Percentiles rank a stretch among this genome's conserved stretches.
phyloP scores from a whole-genome alignment of 2,113 vertebrate species.

The Holacanthus passer region DNA sequence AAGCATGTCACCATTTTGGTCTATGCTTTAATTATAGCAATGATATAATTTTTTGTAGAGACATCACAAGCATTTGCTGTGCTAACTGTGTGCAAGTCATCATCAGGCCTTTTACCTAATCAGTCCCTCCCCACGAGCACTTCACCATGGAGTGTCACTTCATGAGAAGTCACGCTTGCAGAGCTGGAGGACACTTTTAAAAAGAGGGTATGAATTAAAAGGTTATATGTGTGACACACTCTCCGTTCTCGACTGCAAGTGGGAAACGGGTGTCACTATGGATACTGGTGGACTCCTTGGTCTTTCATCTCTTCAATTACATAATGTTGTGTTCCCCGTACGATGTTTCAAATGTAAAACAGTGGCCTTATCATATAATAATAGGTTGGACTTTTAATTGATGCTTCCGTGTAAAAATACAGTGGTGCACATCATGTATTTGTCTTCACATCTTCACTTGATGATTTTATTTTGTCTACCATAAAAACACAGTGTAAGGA shows the following conservation, averaged over 20 bases:
- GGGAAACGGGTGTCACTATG: conserved; percentile 2
- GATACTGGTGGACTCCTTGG: not conserved
- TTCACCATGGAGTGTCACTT: conserved; percentile 21
- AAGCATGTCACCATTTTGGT: too few relatives aligned
- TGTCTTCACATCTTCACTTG: not conserved
- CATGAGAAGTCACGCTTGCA: conserved; percentile 9
- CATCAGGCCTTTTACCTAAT: conserved; percentile 6
- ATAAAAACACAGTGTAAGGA: not conserved
- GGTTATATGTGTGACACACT: conserved; percentile 3
- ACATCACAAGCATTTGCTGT: too few relatives aligned
- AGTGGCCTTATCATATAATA: not conserved
- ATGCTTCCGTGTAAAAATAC: not conserved
- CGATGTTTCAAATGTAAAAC: not conserved
- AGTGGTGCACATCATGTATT: not conserved
- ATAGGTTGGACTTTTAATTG: not conserved
- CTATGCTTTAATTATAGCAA: too few relatives aligned
- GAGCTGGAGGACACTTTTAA: conserved; percentile 1
- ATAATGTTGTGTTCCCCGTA: not conserved
- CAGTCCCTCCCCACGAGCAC: not conserved
- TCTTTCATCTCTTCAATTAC: not conserved
- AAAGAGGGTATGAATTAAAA: conserved; percentile 14
- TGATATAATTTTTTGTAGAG: too few relatives aligned
- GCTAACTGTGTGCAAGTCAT: not conserved
- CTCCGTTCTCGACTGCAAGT: not conserved
- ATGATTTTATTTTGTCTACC: not conserved